Evolutionary conservation across 2,113 vertebrate species (phyloP).

Genomic region (Chamaetylas fuelleborni): DNA sequence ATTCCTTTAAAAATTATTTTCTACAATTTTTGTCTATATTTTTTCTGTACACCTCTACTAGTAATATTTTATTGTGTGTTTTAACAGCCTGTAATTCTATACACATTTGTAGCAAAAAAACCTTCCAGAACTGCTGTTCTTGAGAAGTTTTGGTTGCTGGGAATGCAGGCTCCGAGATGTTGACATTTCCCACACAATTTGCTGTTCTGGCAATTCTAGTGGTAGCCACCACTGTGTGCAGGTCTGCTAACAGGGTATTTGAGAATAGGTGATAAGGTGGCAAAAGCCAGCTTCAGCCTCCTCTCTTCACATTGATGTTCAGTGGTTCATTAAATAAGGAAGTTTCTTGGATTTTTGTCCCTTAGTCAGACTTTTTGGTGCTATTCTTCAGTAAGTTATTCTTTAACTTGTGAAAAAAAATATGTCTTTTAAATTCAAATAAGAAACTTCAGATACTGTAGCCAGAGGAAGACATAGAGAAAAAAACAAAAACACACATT

Average conservation of each 20-base stretch:
- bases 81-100: slow-evolving; percentile 38
- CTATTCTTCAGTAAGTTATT: background rate
- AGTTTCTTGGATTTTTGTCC: background rate
- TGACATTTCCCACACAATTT: slow-evolving; percentile 65
- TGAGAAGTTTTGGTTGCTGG: slow-evolving; percentile 23
- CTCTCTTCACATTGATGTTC: background rate
- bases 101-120: background rate
- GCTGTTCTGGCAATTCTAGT: slow-evolving; percentile 19
- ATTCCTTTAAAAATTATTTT: background rate
- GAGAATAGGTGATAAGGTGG: slow-evolving; percentile 40
- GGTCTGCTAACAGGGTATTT: background rate
- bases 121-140: background rate
- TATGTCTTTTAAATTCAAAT: background rate
- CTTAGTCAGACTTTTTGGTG: background rate
- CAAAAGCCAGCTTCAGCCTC: background rate
- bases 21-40: background rate
- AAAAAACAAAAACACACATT: background rate
- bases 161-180: background rate
- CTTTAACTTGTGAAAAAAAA: background rate
- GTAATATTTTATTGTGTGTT: background rate
- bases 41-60: background rate
- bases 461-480: background rate
- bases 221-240: background rate
- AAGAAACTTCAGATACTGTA: background rate
- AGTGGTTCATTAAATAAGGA: background rate